phyloP scores from a whole-genome alignment of 2,113 vertebrate genomes.

The Anguilla japonica region DNA sequence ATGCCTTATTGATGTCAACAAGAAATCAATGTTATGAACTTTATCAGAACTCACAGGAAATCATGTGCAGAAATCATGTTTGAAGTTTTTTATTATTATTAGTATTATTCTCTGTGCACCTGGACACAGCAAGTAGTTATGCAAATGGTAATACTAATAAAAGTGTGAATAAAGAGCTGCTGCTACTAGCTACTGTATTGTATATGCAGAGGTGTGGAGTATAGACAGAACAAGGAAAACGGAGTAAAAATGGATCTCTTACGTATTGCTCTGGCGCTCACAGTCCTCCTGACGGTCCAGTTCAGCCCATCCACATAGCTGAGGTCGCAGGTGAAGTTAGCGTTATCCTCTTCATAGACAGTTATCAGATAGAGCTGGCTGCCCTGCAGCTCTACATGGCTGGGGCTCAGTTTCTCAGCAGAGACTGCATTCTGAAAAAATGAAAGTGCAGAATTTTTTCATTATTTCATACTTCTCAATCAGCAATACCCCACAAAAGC shows the following conservation, averaged over 20 bases:
- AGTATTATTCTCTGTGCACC: no score
- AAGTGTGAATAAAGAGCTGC: no score
- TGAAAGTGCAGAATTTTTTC: background rate
- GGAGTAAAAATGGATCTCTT: slow-evolving; percentile 30
- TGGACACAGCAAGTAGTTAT: no score
- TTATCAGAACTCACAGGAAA: no score
- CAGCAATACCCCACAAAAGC: no score
- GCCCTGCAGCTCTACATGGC: background rate
- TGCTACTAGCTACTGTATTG: background rate
- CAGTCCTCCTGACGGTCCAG: slow-evolving; percentile 73
- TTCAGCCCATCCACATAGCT: slow-evolving; percentile 42
- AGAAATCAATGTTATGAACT: no score
- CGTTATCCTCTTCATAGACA: slow-evolving; percentile 55
- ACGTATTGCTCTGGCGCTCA: slow-evolving; percentile 54
- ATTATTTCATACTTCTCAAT: no score
- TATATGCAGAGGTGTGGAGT: background rate
- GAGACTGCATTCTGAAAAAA: background rate
- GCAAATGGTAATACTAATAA: no score
- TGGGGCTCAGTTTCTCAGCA: no score
- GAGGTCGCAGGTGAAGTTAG: slow-evolving; percentile 75
- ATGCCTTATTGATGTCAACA: no score
- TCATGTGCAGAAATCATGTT: no score
- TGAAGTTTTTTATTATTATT: no score
- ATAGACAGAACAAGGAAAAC: background rate
- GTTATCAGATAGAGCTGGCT: slow-evolving; percentile 53